Conservation (phyloP, 2,113 vertebrate species). For the Aphyosemion australe region DNA sequence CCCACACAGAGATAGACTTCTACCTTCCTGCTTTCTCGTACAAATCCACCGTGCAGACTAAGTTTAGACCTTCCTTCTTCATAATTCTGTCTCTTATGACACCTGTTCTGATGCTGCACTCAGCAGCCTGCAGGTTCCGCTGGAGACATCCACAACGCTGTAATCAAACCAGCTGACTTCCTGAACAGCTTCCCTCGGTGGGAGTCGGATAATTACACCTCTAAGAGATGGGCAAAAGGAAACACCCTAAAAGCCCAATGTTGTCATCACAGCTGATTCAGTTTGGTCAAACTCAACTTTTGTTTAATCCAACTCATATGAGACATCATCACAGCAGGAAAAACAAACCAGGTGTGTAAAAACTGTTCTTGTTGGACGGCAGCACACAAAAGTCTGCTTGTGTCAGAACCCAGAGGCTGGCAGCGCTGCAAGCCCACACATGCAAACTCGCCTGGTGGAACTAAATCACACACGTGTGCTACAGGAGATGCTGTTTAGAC, state of each 20-base stretch:
- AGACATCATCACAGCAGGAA: too few species aligned
- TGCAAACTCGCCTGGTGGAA: conserved; percentile 48
- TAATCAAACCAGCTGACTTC: conserved; percentile 54
- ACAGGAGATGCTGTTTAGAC: conserved; percentile 57
- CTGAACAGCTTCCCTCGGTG: conserved; percentile 36
- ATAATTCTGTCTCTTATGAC: conserved; percentile 4
- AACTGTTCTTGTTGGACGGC: conserved; percentile 17
- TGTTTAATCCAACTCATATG: neutral
- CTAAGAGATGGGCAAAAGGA: conserved; percentile 21
- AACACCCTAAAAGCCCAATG: neutral
- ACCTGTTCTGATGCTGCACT: conserved; percentile 37
- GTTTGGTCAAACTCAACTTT: neutral
- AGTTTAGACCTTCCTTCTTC: conserved; percentile 14
- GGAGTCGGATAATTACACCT: conserved; percentile 22
- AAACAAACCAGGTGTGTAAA: conserved; percentile 19
- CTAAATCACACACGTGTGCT: conserved; percentile 76
- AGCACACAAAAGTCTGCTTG: neutral
- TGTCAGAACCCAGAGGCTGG: conserved; percentile 28
- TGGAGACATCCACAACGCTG: conserved; percentile 10
- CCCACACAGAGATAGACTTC: too few species aligned
- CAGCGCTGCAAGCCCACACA: conserved; percentile 76
- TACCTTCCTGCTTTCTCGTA: too few species aligned
- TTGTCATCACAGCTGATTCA: conserved; percentile 5
- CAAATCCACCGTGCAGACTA: neutral
- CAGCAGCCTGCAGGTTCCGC: too few species aligned